phyloP scores from a whole-genome alignment of 2,888 invertebrate species.

The Parnassius glacialis region DNA sequence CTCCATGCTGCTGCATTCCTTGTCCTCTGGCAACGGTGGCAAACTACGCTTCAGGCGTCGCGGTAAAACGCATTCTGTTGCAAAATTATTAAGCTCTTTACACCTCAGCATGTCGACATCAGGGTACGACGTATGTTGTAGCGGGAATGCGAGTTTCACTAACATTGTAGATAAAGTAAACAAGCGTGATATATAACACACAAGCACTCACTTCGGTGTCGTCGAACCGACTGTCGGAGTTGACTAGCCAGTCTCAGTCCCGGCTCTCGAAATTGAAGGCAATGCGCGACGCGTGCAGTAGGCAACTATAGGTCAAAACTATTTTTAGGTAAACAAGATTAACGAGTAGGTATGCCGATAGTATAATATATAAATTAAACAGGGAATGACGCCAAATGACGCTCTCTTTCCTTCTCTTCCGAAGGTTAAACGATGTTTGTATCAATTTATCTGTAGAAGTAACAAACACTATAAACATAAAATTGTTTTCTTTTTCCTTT shows the following conservation, averaged over 20 bases:
- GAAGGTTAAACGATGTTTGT: constrained; percentile 30
- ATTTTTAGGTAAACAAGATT: constrained; percentile 48
- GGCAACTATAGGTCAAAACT: constrained; percentile 37
- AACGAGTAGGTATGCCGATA: constrained; percentile 30
- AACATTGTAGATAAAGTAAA: constrained; percentile 44
- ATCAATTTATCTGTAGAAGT: constrained; percentile 10
- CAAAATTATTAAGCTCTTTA: constrained; percentile 59
- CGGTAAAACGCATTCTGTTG: constrained; percentile 64
- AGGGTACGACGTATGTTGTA: constrained; percentile 50
- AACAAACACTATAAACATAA: constrained; percentile 6
- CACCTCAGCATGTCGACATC: constrained; percentile 66
- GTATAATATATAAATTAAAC: constrained; percentile 35
- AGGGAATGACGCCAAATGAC: constrained; percentile 42
- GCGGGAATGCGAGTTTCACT: constrained; percentile 59
- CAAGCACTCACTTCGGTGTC: constrained; percentile 49
- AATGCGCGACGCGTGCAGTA: constrained; percentile 15
- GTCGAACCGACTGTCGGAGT: constrained; percentile 32
- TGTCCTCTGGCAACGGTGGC: constrained; percentile 67
- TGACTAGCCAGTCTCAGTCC: no score
- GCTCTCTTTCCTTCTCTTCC: constrained; percentile 25
- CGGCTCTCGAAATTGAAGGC: no score
- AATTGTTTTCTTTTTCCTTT: constrained; percentile 10
- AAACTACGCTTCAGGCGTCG: constrained; percentile 59
- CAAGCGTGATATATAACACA: constrained; percentile 21
- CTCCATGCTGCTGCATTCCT: constrained; percentile 63